Evolutionary conservation across 2,113 vertebrate species (phyloP), one percentile per base, ranked within the genome.

Genomic region (Parotia lawesii): DNA sequence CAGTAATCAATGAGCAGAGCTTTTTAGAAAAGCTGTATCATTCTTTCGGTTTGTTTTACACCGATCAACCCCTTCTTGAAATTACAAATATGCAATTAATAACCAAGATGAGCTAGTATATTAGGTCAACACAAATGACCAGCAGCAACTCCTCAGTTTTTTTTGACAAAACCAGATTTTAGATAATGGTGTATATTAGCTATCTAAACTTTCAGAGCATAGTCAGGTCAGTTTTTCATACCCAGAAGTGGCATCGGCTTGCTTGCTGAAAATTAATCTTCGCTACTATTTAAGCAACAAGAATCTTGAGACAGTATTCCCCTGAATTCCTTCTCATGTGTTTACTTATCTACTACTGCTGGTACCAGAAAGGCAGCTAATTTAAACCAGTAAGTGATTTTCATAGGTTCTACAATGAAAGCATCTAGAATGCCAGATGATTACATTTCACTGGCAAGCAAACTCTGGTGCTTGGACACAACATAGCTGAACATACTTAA

Each of bases 1-100:
- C 10, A 62, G 28, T 7, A 31, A 73, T 29, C 21, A 50, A 44
- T 5, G 6, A 83, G 15, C n/a, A 51, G 11, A 48, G 21, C 29
- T 58, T 54, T 72, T 66, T 3, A 48, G 27, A 57, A 73, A 95
- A 58, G 45, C 42, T 27, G 8, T 15, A 69, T 57, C 45, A 35
- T 54, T 45, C 47, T 74, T 18, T 47, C 31, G 2, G 17, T 69
- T 82, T 35, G 10, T n/a, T 74, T 65, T 33, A 54, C 38, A 75
- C 7, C 0, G 0, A 91, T 17, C 10, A 50, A 70, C 2, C 24
- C 18, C 28, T 64, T 33, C 29, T 3, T 58, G 45, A 82, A 83
- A 70, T 62, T 62, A 64, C 38, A 91, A 65, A 70, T 10, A 74
- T 0, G 5, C 37, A 27, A 6, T 14, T 58, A 42, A 38, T 4